Evolutionary conservation across 2,888 invertebrate genomes (phyloP).

Genomic region (Trichopria drosophilae): DNA sequence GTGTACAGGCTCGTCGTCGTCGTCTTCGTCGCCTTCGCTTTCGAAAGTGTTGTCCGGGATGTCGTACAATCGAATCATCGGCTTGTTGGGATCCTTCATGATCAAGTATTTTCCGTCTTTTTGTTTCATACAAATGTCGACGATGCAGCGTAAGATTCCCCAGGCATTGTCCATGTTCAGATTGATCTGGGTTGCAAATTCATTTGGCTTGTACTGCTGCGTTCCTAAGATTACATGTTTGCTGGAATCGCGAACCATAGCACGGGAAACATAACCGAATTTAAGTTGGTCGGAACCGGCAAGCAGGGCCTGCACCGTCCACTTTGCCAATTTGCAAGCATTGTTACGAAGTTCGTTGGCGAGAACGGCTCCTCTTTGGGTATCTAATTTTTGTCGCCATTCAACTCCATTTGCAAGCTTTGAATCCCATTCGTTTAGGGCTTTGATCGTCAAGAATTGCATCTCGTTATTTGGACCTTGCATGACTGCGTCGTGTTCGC

Average conservation of each 20-base stretch:
- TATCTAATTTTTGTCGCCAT: constrained; percentile 97
- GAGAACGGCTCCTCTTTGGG: constrained; percentile 95
- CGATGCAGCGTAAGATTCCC: constrained; percentile 96
- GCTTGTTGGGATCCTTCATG: constrained; percentile 99
- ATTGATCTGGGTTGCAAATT: constrained; percentile 98
- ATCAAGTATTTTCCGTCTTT: constrained; percentile 96
- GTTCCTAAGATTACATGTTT: constrained; percentile 96
- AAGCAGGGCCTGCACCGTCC: constrained; percentile 93
- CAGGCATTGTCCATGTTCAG: constrained; percentile 99
- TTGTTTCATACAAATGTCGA: constrained; percentile 96
- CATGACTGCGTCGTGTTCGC: constrained; percentile 96
- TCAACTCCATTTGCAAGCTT: constrained; percentile 95
- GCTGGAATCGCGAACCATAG: constrained; percentile 89
- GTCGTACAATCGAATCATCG: constrained; percentile 94
- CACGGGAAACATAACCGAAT: constrained; percentile 98
- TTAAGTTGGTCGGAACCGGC: constrained; percentile 98
- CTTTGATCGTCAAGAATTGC: constrained; percentile 94
- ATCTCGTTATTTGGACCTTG: constrained; percentile 84
- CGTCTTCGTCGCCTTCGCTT: constrained; percentile 91
- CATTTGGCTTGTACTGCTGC: constrained; percentile 97
- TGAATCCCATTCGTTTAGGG: constrained; percentile 99
- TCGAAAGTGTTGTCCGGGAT: constrained; percentile 99
- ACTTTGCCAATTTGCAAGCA: constrained; percentile 98
- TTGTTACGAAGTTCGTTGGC: constrained; percentile 98
- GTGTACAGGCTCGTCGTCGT: constrained; percentile 83